phyloP scores from a whole-genome alignment of 2,113 vertebrate genomes.

The Pituophis catenifer region DNA sequence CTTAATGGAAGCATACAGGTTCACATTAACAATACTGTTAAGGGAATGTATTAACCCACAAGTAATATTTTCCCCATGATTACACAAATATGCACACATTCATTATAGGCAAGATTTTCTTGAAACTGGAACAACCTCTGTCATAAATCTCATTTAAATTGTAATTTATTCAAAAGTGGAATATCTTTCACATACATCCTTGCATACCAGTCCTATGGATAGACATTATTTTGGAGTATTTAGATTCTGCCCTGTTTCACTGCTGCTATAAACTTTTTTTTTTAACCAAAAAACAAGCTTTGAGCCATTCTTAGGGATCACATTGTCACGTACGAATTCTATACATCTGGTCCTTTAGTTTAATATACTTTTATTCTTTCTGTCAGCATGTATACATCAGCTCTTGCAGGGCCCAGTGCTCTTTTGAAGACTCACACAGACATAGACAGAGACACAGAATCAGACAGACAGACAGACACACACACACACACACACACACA shows the following conservation, averaged over 20 bases:
- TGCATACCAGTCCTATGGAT: background rate
- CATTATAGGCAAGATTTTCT: background rate
- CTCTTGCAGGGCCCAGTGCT: background rate
- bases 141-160: background rate
- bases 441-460: background rate
- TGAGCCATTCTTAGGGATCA: too few species aligned
- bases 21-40: background rate
- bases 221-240: background rate
- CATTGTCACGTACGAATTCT: background rate
- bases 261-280: background rate
- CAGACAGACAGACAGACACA: background rate
- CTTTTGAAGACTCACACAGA: background rate
- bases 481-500: background rate
- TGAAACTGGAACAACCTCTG: background rate
- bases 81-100: background rate
- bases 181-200: background rate
- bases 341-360: background rate
- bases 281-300: background rate
- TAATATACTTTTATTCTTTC: background rate
- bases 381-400: background rate
- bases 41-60: background rate
- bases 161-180: background rate
- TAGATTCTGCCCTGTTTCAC: background rate
- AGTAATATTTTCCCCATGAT: constrained; percentile 15
- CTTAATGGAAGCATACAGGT: background rate